These are phyloP conservation scores for Microtus richardsoni DNA, from an alignment of 2,113 vertebrate species.

Conservation along the genomic window DNA sequence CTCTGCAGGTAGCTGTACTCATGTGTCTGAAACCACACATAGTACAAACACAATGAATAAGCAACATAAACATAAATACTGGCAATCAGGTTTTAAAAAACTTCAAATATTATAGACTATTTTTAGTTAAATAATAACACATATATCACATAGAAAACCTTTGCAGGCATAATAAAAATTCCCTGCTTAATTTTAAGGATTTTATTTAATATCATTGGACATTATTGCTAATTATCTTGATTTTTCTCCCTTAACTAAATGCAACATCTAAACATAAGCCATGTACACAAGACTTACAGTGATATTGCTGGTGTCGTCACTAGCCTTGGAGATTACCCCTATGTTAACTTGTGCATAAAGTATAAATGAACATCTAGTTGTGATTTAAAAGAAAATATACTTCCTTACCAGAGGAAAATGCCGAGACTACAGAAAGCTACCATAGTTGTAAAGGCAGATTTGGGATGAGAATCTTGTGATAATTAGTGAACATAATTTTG, in stretches of 20 bases:
- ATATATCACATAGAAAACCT: neutral
- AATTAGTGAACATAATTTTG: neutral
- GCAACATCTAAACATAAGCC: neutral
- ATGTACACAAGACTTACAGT: neutral
- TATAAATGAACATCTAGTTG: neutral
- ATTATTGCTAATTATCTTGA: neutral
- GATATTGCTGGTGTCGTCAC: neutral
- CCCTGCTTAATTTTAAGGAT: neutral
- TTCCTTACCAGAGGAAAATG: constrained; percentile 66
- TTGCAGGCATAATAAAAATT: neutral
- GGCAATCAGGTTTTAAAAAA: neutral
- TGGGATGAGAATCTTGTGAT: neutral
- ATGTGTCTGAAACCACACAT: neutral
- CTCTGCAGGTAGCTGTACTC: neutral
- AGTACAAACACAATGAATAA: neutral
- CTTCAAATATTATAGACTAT: neutral
- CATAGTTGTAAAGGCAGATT: constrained; percentile 71
- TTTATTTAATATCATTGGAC: neutral
- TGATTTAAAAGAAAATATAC: constrained; percentile 71
- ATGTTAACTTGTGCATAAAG: constrained; percentile 45
- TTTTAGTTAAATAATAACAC: neutral
- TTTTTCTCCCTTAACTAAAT: neutral
- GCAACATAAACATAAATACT: neutral
- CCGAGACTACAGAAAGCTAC: neutral
- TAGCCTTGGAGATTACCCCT: constrained; percentile 55